Percentiles rank a stretch among this genome's conserved stretches.
These are phyloP conservation scores for Glossophaga mutica DNA, from an alignment of 2,797 vertebrate species.

Conservation along the genomic window DNA sequence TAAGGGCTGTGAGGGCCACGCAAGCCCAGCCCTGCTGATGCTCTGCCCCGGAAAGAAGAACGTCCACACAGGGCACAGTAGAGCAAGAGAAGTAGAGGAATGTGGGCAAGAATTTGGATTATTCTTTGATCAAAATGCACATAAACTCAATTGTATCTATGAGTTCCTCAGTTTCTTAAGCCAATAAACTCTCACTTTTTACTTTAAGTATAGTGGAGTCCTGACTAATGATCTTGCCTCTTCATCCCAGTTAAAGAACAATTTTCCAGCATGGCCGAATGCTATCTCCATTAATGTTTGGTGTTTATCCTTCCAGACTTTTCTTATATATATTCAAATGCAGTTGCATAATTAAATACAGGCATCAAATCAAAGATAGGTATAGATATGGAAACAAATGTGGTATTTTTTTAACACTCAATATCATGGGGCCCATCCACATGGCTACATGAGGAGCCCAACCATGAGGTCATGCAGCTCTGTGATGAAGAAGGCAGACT, in stretches of 20 bases:
- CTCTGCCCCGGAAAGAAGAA: neutral
- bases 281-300: neutral
- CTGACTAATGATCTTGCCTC: neutral
- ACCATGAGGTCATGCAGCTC: neutral
- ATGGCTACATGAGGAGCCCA: neutral
- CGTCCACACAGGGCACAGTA: neutral
- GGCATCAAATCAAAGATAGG: neutral
- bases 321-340: neutral
- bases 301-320: neutral
- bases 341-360: neutral
- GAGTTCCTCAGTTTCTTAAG: neutral
- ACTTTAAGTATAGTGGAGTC: neutral
- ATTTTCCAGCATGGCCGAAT: neutral
- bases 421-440: too few species aligned
- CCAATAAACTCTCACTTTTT: neutral
- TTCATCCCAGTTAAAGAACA: neutral
- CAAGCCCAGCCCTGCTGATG: neutral
- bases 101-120: neutral
- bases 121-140: neutral
- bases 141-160: neutral
- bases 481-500: neutral
- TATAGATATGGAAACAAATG: neutral
- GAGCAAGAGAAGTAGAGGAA: neutral
- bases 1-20: accelerated
- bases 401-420: neutral